Conservation (phyloP, 2,113 vertebrate genomes). For the Lathamus discolor region DNA sequence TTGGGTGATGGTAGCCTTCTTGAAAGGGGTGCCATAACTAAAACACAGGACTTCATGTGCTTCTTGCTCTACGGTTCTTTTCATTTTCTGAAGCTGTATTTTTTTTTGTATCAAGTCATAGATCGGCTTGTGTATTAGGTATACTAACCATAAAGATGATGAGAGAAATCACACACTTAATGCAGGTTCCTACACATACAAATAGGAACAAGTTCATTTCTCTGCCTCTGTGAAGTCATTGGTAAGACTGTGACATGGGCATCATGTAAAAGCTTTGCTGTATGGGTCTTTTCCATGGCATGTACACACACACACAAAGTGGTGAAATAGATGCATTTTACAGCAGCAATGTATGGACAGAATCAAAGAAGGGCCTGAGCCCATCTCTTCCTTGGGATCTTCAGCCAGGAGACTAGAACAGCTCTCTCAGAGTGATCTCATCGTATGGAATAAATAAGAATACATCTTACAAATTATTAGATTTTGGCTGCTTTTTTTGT, state of each 20-base stretch:
- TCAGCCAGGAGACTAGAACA: neutral
- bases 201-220: neutral
- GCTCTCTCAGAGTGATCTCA: neutral
- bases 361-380: neutral
- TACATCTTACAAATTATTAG: neutral
- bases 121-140: neutral
- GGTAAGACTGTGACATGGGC: neutral
- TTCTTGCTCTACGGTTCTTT: neutral
- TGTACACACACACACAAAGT: accelerated
- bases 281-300: neutral
- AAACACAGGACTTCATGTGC: neutral
- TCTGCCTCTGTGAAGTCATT: neutral
- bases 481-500: neutral
- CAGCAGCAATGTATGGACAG: neutral
- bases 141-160: neutral
- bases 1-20: neutral
- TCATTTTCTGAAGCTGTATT: neutral
- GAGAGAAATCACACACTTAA: neutral
- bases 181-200: too few species aligned
- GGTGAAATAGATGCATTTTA: neutral
- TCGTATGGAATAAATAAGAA: neutral
- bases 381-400: neutral
- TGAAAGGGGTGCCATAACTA: neutral
- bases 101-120: neutral
- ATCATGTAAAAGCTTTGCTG: neutral